These are phyloP conservation scores for Balanococcus diminutus DNA, from an alignment of 2,888 invertebrate species.

Conservation along the genomic window DNA sequence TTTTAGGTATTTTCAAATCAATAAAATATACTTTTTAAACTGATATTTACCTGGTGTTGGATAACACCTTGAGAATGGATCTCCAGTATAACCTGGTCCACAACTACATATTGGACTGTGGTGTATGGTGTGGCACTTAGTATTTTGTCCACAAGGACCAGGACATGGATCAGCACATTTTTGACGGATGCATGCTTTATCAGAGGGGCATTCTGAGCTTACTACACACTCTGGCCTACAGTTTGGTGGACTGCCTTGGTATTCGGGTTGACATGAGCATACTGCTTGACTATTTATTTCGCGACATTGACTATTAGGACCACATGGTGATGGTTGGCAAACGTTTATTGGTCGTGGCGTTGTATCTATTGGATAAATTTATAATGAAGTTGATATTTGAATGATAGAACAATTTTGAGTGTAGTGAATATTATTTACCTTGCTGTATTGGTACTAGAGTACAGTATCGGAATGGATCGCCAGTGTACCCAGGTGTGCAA, in stretches of 20 bases:
- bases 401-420: neutral
- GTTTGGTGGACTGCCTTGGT: slow-evolving; percentile 70
- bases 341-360: slow-evolving; percentile 61
- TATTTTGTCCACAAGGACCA: slow-evolving; percentile 74
- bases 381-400: no score
- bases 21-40: no score
- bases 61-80: slow-evolving; percentile 71
- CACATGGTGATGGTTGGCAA: slow-evolving; percentile 72
- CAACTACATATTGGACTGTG: slow-evolving; percentile 78
- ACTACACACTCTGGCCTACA: slow-evolving; percentile 77
- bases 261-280: slow-evolving; percentile 72
- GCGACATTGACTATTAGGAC: slow-evolving; percentile 70
- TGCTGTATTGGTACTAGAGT: slow-evolving; percentile 62
- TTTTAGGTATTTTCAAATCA: neutral
- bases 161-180: slow-evolving; percentile 76
- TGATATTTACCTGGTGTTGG: slow-evolving; percentile 64
- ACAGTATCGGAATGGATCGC: slow-evolving; percentile 69
- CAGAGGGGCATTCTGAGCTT: slow-evolving; percentile 74
- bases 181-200: slow-evolving; percentile 73
- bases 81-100: slow-evolving; percentile 68
- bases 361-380: slow-evolving; percentile 50
- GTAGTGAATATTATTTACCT: slow-evolving; percentile 61
- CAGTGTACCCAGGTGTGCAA: slow-evolving; percentile 60
- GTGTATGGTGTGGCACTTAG: slow-evolving; percentile 77
- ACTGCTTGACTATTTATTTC: slow-evolving; percentile 71